Evolutionary conservation across 2,888 invertebrate genomes (phyloP), one percentile per base, ranked within the genome.

Genomic region (Dasysyrphus tricinctus): DNA sequence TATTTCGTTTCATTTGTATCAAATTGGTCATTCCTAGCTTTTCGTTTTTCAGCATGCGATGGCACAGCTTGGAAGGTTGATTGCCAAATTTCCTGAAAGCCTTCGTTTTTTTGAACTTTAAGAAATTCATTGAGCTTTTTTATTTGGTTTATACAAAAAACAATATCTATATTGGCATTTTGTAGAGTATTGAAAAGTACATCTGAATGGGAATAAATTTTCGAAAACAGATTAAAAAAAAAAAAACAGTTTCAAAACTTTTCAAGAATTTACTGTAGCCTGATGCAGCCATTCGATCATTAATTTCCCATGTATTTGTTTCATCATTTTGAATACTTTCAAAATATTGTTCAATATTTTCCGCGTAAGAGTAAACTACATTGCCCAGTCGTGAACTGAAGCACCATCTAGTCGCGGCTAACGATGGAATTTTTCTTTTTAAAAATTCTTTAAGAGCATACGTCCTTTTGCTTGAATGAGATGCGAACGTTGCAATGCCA

Each of bases 151-250:
- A 9, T 42, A 54, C 54, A 63, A 29, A 61, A 74, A 1, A 51
- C 42, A 54, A 74, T 63, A 32, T 74, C 54, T 54, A 42, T 42
- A 42, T 74, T 63, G 29, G 42, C 24, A 3, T 54, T 54, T 19
- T 63, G 74, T 34, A 63, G 32, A 32, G 19, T 44, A 65, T 34
- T 65, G 14, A 75, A 75, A 19, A 65, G 34, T 39, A 51, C n/a
- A 54, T 54, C 42, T 34, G 42, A 39, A 5, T 42, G 42, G n/a
- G 56, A 42, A 44, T 56, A 70, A 56, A 56, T 29, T 70, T 56
- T 70, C n/a, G 42, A 70, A 70, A 70, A 70, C n/a, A 70, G 29
- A 29, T 56, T 70, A n/a, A n/a, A 11, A 70, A 70, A 14, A 70
- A 32, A 54, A 56, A 70, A 29, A 70, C 37, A 37, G 8, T 37